Conservation (phyloP, 2,113 vertebrate genomes). For the Phalacrocorax brasilianus region DNA sequence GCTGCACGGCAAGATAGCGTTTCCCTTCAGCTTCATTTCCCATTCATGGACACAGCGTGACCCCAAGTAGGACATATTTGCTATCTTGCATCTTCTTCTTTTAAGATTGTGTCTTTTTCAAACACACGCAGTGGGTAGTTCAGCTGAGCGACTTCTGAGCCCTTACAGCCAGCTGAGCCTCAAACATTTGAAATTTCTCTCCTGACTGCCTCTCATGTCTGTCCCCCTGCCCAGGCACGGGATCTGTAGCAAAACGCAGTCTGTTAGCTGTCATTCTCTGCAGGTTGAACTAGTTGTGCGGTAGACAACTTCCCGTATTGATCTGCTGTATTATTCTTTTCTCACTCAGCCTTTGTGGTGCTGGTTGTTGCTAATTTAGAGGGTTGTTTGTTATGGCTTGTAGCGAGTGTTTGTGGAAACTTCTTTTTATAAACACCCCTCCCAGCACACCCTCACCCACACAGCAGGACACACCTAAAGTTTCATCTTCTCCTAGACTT, state of each 20-base stretch:
- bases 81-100: neutral
- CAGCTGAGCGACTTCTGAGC: neutral
- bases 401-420: slow-evolving; percentile 21
- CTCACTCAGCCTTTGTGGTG: neutral
- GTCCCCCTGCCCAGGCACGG: neutral
- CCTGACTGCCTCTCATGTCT: neutral
- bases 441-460: slow-evolving; percentile 26
- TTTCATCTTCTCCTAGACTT: neutral
- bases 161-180: neutral
- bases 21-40: neutral
- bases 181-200: neutral
- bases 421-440: neutral
- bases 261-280: accelerated
- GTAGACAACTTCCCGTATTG: neutral
- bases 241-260: neutral
- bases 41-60: neutral
- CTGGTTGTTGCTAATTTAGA: neutral
- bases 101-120: neutral
- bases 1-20: neutral
- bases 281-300: neutral
- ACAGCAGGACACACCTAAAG: neutral
- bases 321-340: neutral
- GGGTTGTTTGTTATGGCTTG: slow-evolving; percentile 20
- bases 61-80: neutral
- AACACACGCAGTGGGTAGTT: accelerated